A percentile compares a stretch with the other conserved stretches of the same genome.
phyloP scores from a whole-genome alignment of 2,888 invertebrate genomes.

The Lasioglossum zephyrum region DNA sequence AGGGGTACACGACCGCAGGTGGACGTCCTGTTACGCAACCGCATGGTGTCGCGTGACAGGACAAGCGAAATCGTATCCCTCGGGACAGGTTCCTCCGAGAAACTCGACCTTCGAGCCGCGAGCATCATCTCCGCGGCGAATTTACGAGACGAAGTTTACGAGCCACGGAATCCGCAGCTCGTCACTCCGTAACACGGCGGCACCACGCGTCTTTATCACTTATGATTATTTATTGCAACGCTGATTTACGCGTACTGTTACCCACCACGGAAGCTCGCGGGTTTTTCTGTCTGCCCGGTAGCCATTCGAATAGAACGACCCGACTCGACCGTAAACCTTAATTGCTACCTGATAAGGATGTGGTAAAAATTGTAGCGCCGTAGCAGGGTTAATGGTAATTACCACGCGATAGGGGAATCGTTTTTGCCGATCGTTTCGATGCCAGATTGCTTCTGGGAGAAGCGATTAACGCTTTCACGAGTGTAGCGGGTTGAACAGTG shows the following conservation, averaged over 20 bases:
- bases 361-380: background rate
- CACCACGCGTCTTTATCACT: conserved; percentile 14
- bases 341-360: background rate
- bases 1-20: conserved; percentile 29
- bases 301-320: background rate
- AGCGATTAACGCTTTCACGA: background rate
- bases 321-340: background rate
- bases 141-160: conserved; percentile 24
- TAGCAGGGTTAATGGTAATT: background rate
- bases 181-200: conserved; percentile 30
- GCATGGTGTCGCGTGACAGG: conserved; percentile 29
- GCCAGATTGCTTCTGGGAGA: background rate
- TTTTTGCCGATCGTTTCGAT: background rate
- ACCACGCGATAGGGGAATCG: background rate
- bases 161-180: conserved; percentile 1
- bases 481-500: background rate
- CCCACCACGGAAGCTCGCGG: conserved; percentile 24
- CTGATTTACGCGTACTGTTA: conserved; percentile 39
- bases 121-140: background rate
- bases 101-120: conserved; percentile 19
- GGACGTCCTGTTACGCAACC: conserved; percentile 56
- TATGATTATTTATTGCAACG: conserved; percentile 40
- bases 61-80: conserved; percentile 33
- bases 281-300: background rate
- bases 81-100: conserved; percentile 9